Evolutionary conservation across 2,113 vertebrate genomes (phyloP), one percentile per base, ranked within the genome.

Genomic region (Hirundichthys speculiger): DNA sequence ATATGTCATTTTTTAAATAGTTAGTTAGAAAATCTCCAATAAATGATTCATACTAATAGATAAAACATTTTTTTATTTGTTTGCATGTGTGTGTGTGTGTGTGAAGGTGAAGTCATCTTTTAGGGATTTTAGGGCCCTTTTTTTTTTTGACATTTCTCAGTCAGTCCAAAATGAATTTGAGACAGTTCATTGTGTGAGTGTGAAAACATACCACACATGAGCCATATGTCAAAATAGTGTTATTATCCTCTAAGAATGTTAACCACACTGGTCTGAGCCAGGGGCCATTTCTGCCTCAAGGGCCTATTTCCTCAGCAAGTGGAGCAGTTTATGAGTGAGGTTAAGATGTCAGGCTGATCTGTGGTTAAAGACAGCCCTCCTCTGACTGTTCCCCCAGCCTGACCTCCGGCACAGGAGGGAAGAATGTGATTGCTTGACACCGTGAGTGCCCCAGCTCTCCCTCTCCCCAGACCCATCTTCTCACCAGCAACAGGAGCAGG

Each of bases 271-370:
- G 65, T 68, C 47, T 63, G 66, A 76, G 65, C 74, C 70, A 9
- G 70, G 46, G 83, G 73, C 75, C 71, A 56, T 86, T 40, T 76
- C 71, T 74, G 82, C 82, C 87, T 66, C 30, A 9, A 58, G 87
- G 83, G 76, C 65, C 67, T 50, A 77, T 73, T 81, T 79, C 77
- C 75, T 77, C 79, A 52, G 84, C 77, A 75, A 90, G 86, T 72
- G 80, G 71, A 79, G 75, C 64, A 75, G 77, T 90, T 92, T 88
- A 90, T 69, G 82, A 89, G 82, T 47, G 64, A 77, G 86, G 87
- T 90, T 85, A 87, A 90, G 84, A 88, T 91, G 90, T 92, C 90
- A 89, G 73, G 45, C 57, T 49, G 74, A 82, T 69, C 82, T 20
- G n/a, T 54, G 75, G 75, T 88, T 90, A 77, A 78, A 86, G 85